Evolutionary conservation across 1,140 invertebrate genomes (phyloP).

Genomic region (Anagrus nilaparvatae): DNA sequence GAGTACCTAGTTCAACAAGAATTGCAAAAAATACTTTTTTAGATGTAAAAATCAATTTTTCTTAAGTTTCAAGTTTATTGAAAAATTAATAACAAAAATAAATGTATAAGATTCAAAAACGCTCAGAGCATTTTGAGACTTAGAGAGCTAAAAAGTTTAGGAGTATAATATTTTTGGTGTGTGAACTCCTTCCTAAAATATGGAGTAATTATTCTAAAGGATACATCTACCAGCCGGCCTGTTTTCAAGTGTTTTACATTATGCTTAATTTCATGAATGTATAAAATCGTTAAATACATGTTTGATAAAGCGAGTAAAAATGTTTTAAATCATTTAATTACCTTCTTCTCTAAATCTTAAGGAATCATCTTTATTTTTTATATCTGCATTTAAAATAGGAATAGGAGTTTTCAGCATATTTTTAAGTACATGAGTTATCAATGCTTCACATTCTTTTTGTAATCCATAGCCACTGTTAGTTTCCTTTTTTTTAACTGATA

Average conservation of each 20-base stretch:
- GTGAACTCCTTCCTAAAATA: too few relatives aligned
- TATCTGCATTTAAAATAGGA: constrained; percentile 24
- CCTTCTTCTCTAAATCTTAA: constrained; percentile 36
- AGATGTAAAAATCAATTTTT: too few relatives aligned
- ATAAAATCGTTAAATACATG: not conserved
- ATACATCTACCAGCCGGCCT: too few relatives aligned
- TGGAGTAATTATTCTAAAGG: too few relatives aligned
- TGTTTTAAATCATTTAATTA: constrained; percentile 12
- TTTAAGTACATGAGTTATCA: constrained; percentile 32
- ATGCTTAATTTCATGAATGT: not conserved
- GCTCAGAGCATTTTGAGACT: too few relatives aligned
- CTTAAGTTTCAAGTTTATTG: too few relatives aligned
- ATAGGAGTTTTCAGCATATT: constrained; percentile 35
- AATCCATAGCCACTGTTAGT: constrained; percentile 33
- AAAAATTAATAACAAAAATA: too few relatives aligned
- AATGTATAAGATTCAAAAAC: too few relatives aligned
- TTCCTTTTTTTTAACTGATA: constrained; percentile 29
- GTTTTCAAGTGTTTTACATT: constrained; percentile 6
- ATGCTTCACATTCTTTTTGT: constrained; percentile 34
- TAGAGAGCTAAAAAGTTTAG: too few relatives aligned
- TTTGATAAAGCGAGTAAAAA: constrained; percentile 1
- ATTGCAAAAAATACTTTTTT: too few relatives aligned
- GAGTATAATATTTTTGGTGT: too few relatives aligned
- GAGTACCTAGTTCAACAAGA: too few relatives aligned
- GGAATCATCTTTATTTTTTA: constrained; percentile 32